Conservation (phyloP, 2,113 vertebrate genomes). For the Dryoscopus gambensis region DNA sequence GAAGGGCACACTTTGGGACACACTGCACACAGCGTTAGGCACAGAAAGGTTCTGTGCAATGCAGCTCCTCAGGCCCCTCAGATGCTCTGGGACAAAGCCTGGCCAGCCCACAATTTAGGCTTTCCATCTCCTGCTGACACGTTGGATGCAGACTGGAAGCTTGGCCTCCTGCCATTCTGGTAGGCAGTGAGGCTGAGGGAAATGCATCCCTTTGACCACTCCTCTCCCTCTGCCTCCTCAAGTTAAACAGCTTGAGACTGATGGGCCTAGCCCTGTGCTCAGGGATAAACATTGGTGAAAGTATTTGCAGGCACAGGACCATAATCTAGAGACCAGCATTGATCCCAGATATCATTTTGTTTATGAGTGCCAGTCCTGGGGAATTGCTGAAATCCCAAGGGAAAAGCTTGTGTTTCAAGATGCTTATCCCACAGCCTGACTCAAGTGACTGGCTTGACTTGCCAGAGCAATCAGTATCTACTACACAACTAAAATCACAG, state of each 20-base stretch:
- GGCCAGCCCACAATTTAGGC: background rate
- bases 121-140: background rate
- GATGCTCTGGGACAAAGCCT: background rate
- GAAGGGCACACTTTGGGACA: background rate
- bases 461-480: background rate
- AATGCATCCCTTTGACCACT: background rate
- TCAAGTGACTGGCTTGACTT: background rate
- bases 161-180: background rate
- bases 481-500: background rate
- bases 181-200: background rate
- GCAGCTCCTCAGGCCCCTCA: background rate
- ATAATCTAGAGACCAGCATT: background rate
- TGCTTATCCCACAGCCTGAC: background rate
- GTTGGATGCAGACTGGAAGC: background rate
- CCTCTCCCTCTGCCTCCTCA: background rate
- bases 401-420: background rate
- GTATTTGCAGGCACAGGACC: background rate
- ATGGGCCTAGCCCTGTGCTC: background rate
- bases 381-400: background rate
- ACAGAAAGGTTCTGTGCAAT: background rate
- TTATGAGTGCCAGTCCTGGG: background rate
- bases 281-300: background rate
- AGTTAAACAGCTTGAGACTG: background rate
- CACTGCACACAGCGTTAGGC: background rate
- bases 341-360: background rate